Base-by-base conservation (phyloP, 2,113 vertebrate genomes). In the Atlantisia rogersi region DNA sequence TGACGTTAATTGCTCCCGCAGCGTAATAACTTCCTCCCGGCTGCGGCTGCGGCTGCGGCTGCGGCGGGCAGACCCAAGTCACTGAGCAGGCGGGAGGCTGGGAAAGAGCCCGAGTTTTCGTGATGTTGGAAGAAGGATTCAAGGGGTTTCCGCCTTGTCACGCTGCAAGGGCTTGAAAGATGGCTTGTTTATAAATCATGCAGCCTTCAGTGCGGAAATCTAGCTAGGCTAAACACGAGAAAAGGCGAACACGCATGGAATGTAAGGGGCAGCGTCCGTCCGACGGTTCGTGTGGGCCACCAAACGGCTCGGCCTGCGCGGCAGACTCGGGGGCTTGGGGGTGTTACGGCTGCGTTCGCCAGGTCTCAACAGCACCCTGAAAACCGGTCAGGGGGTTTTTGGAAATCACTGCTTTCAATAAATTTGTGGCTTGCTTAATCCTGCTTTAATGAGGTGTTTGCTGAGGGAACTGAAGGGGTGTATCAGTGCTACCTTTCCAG, bases 11-110 rank as follows among this genome's bases (percentile, higher is more conserved):
- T 12, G 67, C 67, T n/a, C 48, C 63, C 8, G 39, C 71, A 1
- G 83, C 24, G 0, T 11, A 29, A 4, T 9, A 11, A 11, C 59
- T 32, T 50, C 39, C 69, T 42, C 60, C 11, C 13, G 6, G 18
- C 58, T 9, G 40, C 60, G 12, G 19, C 40, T 35, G 35, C 60
- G 12, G 19, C 40, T 35, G 35, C 35, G 35, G 35, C 65, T 32
- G 22, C 1, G 89, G 19, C 3, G 65, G 56, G 69, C 89, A 17
- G 39, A 13, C 15, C 25, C 5, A 12, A 18, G 65, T 42, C 9
- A 0, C 1, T 7, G 0, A 3, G 21, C 3, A 9, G 46, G 73
- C 16, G 37, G 46, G 5, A n/a, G 56, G 48, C 5, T 56, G 76
- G 76, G 87, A n/a, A 31, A n/a, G 56, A 82, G 46, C 40, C 52